Evolutionary conservation across 1,140 invertebrate species (phyloP), one percentile per base, ranked within the genome.

Genomic region (Bombus breviceps): DNA sequence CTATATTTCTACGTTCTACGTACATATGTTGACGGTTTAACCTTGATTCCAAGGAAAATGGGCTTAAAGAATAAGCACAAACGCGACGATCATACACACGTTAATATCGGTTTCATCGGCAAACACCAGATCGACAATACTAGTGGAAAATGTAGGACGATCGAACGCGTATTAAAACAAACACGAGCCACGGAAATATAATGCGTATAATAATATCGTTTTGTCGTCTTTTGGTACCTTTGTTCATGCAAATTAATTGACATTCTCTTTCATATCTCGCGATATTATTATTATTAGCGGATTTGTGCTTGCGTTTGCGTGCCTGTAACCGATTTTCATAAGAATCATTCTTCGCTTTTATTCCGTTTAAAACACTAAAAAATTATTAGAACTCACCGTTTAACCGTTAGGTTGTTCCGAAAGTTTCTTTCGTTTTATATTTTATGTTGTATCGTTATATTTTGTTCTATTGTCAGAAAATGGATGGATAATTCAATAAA

Each of bases 101-200:
- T 28, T 73, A 25, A 82, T 62, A 77, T 66, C 37, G 5, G 18
- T 37, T 39, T 39, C 53, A 59, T 77, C 32, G 66, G 18, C 75
- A 74, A 74, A 59, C 13, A 12, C 32, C 2, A 75, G 34, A 79
- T 81, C 41, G 64, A 84, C 64, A 59, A 37, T 15, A 37, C 13
- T 64, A n/a, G 5, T 12, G 15, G 76, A 80, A 82, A 72, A 89
- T 87, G 59, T 75, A 43, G 59, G 37, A 53, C 73, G 53, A 81
- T 57, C 64, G 69, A 87, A 59, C 39, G 62, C 8, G 12, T 37
- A 64, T 74, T 57, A 73, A 81, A 59, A 85, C 79, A 62, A 57
- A 32, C 32, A 72, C 32, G 15, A 32, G 12, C 22, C 66, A n/a
- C 8, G 59, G 28, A 28, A 34, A 43, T 12, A 41, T 39, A 83